Evolutionary conservation across 2,888 invertebrate genomes (phyloP).

Genomic region (Spisula solida): DNA sequence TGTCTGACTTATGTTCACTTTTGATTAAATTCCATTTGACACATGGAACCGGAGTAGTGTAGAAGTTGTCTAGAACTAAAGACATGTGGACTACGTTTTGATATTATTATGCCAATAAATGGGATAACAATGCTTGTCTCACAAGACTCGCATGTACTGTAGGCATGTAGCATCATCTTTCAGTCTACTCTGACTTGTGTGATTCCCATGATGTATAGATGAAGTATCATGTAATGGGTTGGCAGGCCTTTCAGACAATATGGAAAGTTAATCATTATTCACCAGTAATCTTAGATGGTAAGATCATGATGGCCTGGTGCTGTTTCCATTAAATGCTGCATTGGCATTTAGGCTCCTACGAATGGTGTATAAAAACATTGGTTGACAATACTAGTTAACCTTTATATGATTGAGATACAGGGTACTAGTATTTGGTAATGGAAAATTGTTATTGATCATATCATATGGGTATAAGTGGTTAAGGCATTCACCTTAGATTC

Average conservation of each 20-base stretch:
- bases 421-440: not conserved
- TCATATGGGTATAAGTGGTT: too few relatives aligned
- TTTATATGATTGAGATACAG: too few relatives aligned
- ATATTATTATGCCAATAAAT: not conserved
- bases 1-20: not conserved
- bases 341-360: not conserved
- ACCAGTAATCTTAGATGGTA: not conserved
- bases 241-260: not conserved
- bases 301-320: not conserved
- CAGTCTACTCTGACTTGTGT: not conserved
- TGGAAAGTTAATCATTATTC: not conserved
- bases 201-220: conserved; percentile 8
- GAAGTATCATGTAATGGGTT: not conserved
- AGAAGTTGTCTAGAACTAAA: not conserved
- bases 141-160: not conserved
- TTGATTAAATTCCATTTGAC: not conserved
- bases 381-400: not conserved
- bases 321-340: conserved; percentile 4
- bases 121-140: not conserved
- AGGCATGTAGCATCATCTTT: not conserved
- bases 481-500: too few relatives aligned
- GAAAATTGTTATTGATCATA: not conserved
- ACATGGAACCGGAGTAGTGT: not conserved
- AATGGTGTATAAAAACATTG: not conserved
- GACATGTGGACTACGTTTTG: not conserved